Percentiles rank a stretch among this genome's conserved stretches.
Evolutionary conservation across 1,140 invertebrate genomes (phyloP).

Genomic region (Tetragnatha versicolor): DNA sequence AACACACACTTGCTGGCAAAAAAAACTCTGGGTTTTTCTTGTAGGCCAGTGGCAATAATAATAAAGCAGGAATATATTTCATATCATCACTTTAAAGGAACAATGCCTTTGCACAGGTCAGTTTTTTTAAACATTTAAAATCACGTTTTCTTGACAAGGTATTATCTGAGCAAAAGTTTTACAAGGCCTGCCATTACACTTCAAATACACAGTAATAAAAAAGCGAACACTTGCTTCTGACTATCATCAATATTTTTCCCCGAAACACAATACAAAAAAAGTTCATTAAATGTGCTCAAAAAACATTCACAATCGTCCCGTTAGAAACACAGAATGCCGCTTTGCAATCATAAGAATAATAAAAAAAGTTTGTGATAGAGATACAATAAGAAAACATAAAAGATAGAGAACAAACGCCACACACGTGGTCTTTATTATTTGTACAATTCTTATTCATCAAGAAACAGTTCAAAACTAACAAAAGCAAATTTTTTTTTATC

Average conservation of each 20-base stretch:
- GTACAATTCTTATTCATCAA: not conserved
- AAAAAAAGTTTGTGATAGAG: too few species aligned
- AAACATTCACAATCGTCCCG: not conserved
- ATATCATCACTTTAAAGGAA: slow-evolving; percentile 46
- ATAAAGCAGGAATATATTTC: slow-evolving; percentile 46
- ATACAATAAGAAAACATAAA: too few species aligned
- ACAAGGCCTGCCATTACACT: slow-evolving; percentile 50
- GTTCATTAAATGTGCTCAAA: not conserved
- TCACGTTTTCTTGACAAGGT: slow-evolving; percentile 28
- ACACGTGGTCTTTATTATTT: not conserved
- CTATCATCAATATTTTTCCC: not conserved
- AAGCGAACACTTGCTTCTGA: not conserved
- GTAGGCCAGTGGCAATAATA: not conserved
- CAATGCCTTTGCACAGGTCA: slow-evolving; percentile 48
- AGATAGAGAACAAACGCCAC: not conserved
- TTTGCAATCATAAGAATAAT: not conserved
- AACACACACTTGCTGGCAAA: slow-evolving; percentile 16
- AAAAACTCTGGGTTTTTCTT: slow-evolving; percentile 4
- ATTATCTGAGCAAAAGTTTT: slow-evolving; percentile 50
- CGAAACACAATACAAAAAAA: not conserved
- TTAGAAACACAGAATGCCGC: not conserved
- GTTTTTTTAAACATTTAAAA: slow-evolving; percentile 49
- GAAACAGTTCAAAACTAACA: not conserved
- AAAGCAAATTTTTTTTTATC: not conserved
- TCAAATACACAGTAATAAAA: slow-evolving; percentile 34